phyloP scores from a whole-genome alignment of 2,888 invertebrate genomes.

The Dasypolia templi region DNA sequence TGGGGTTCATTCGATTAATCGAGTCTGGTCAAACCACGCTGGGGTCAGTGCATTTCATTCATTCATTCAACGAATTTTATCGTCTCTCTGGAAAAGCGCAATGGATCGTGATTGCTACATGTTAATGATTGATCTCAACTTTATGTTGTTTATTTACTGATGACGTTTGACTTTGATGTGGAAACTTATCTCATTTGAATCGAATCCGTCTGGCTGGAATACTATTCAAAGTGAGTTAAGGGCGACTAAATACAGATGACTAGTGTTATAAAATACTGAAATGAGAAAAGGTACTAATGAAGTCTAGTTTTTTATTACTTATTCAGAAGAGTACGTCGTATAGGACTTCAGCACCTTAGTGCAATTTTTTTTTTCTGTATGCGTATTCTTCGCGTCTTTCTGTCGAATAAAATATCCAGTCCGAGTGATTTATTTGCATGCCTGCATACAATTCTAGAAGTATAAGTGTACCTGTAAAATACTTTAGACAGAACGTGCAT shows the following conservation, averaged over 20 bases:
- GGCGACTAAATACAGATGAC: not conserved
- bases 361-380: not conserved
- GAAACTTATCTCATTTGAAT: conserved; percentile 50
- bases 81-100: conserved; percentile 56
- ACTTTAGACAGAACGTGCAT: not conserved
- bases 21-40: too few species aligned
- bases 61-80: conserved; percentile 47
- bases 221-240: conserved; percentile 25
- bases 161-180: conserved; percentile 48
- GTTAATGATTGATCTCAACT: conserved; percentile 51
- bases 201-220: conserved; percentile 44
- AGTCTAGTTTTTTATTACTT: not conserved
- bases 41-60: too few species aligned
- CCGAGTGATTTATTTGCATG: not conserved
- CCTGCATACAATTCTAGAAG: too few species aligned
- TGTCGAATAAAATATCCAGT: not conserved
- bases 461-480: not conserved
- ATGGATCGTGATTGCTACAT: conserved; percentile 56
- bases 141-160: conserved; percentile 50
- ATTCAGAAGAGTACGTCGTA: not conserved
- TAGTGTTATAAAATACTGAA: not conserved
- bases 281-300: too few species aligned
- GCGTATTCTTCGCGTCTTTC: not conserved
- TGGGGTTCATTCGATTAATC: too few species aligned
- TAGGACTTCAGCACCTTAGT: not conserved